These are phyloP conservation scores for Formica selysi DNA, from an alignment of 1,140 invertebrate species.

Conservation along the genomic window DNA sequence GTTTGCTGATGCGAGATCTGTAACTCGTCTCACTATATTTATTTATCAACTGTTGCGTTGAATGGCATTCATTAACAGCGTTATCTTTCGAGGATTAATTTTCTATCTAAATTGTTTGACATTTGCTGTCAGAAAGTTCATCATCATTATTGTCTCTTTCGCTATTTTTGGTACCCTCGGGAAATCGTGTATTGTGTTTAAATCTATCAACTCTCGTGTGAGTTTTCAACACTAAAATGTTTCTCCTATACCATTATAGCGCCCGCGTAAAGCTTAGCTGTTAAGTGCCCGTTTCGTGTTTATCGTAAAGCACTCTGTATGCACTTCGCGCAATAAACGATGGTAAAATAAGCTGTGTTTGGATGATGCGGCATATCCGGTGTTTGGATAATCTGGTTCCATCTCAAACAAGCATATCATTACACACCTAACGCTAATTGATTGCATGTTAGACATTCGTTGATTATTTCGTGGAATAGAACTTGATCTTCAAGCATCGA, in stretches of 20 bases:
- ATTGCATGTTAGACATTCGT: not conserved
- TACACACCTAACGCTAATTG: not conserved
- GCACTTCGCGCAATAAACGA: slow-evolving; percentile 32
- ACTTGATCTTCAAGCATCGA: slow-evolving; percentile 1
- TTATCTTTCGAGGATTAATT: not conserved
- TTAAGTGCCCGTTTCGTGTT: slow-evolving; percentile 47
- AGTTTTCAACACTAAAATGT: slow-evolving; percentile 22
- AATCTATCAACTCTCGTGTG: slow-evolving; percentile 7
- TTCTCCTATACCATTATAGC: not conserved
- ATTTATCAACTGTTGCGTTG: not conserved
- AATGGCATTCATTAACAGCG: not conserved
- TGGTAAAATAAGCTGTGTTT: slow-evolving; percentile 38
- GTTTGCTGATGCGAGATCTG: not conserved
- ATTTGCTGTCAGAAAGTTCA: not conserved
- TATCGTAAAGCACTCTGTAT: slow-evolving; percentile 35
- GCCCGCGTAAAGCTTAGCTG: not conserved
- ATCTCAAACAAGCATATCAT: slow-evolving; percentile 41
- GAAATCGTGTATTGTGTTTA: slow-evolving; percentile 18
- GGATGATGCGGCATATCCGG: slow-evolving; percentile 30
- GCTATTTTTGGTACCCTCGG: not conserved
- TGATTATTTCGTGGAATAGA: slow-evolving; percentile 24
- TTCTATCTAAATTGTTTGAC: slow-evolving; percentile 21
- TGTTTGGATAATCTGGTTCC: slow-evolving; percentile 39
- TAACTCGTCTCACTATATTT: not conserved
- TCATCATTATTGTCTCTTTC: not conserved